Conservation (phyloP, 2,888 invertebrate species). For the Caenorhabditis sp. region DNA sequence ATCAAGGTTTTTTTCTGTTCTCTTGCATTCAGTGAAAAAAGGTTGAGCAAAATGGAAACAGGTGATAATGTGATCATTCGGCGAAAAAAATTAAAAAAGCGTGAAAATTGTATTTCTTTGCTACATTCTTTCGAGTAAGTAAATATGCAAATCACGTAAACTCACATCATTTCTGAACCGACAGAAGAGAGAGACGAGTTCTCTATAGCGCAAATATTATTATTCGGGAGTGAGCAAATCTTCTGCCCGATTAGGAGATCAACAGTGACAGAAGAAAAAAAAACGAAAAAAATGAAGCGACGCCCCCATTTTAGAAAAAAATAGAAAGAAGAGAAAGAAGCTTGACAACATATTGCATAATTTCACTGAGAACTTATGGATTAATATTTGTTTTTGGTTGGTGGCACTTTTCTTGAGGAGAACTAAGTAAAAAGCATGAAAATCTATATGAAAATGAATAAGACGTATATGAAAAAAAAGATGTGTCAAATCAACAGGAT, state of each 20-base stretch:
- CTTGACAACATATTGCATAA: neutral
- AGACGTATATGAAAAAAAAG: neutral
- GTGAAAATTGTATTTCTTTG: neutral
- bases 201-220: neutral
- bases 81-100: neutral
- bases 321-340: neutral
- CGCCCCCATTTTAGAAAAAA: neutral
- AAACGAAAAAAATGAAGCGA: neutral
- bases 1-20: too few relatives aligned
- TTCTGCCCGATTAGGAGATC: neutral
- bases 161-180: neutral
- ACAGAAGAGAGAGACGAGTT: neutral
- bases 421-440: neutral
- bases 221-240: neutral
- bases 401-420: neutral
- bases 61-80: neutral
- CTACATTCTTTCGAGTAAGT: too few relatives aligned
- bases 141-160: neutral
- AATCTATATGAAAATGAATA: neutral
- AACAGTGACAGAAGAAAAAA: too few relatives aligned
- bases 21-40: neutral
- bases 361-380: neutral
- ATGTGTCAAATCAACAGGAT: conserved; percentile 1
- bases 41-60: neutral
- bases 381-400: neutral